phyloP scores from a whole-genome alignment of 2,797 vertebrate genomes.

The Neopelma chrysocephalum region DNA sequence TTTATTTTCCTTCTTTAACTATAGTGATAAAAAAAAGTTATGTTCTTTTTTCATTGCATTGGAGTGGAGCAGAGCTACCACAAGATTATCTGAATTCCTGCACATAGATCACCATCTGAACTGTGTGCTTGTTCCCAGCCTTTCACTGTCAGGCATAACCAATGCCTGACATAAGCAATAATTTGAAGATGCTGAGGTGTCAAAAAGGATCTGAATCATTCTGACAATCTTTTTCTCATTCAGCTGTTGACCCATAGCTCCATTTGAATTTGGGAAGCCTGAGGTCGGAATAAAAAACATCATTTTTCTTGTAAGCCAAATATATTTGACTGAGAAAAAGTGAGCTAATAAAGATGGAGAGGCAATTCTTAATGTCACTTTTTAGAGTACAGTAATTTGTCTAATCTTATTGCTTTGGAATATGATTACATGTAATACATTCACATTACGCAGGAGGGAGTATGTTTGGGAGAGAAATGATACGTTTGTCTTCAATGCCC shows the following conservation, averaged over 20 bases:
- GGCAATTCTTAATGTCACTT: conserved; percentile 6
- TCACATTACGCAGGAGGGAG: background rate
- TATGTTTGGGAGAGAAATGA: background rate
- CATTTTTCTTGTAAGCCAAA: background rate
- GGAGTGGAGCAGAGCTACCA: background rate
- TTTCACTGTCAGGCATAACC: background rate
- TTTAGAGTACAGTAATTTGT: conserved; percentile 12
- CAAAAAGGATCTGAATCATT: conserved; percentile 1
- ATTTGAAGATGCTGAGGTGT: conserved; percentile 5
- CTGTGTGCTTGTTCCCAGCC: background rate
- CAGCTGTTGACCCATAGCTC: background rate
- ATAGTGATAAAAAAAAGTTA: background rate
- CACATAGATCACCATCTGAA: background rate
- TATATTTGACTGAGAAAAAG: background rate
- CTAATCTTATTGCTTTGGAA: background rate
- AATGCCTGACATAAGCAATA: background rate
- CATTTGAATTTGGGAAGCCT: background rate
- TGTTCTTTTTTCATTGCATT: background rate
- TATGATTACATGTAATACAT: background rate
- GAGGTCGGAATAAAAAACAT: conserved; percentile 12
- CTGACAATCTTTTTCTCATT: background rate
- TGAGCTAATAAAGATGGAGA: conserved; percentile 15
- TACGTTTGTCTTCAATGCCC: background rate
- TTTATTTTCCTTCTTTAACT: background rate
- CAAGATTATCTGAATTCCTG: background rate